Percentiles rank a stretch among this genome's conserved stretches.
These are phyloP conservation scores for Peromyscus eremicus DNA, from an alignment of 2,797 vertebrate species.

Conservation along the genomic window DNA sequence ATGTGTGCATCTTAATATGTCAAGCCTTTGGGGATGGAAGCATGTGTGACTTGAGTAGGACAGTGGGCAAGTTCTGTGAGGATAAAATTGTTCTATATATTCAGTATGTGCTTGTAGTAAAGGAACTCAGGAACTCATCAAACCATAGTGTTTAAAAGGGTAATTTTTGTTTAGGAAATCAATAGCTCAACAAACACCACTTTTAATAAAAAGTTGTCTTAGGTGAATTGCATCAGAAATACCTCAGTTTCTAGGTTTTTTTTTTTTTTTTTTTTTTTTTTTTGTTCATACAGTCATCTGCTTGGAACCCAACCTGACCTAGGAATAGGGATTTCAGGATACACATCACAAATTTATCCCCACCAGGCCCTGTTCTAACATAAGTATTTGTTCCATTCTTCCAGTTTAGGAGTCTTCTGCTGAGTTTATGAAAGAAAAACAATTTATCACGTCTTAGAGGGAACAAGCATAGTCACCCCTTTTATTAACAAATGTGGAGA, in stretches of 20 bases:
- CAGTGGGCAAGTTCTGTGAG: too few relatives aligned
- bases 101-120: not conserved
- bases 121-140: not conserved
- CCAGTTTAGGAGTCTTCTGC: not conserved
- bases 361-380: not conserved
- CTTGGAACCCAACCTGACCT: not conserved
- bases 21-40: not conserved
- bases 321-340: not conserved
- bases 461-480: slow-evolving; percentile 14
- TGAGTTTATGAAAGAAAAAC: slow-evolving; percentile 63
- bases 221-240: not conserved
- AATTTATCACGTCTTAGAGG: not conserved
- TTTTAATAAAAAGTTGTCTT: not conserved
- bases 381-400: not conserved
- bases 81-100: not conserved
- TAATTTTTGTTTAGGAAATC: not conserved
- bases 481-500: slow-evolving; percentile 48
- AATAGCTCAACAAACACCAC: not conserved
- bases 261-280: not conserved
- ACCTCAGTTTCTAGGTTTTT: not conserved
- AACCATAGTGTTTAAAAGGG: not conserved
- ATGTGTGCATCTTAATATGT: not conserved
- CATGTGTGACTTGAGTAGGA: not conserved
- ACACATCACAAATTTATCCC: not conserved
- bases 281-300: not conserved